Conservation (phyloP, 2,888 invertebrate genomes). For the Mesorhabditis sp. region DNA sequence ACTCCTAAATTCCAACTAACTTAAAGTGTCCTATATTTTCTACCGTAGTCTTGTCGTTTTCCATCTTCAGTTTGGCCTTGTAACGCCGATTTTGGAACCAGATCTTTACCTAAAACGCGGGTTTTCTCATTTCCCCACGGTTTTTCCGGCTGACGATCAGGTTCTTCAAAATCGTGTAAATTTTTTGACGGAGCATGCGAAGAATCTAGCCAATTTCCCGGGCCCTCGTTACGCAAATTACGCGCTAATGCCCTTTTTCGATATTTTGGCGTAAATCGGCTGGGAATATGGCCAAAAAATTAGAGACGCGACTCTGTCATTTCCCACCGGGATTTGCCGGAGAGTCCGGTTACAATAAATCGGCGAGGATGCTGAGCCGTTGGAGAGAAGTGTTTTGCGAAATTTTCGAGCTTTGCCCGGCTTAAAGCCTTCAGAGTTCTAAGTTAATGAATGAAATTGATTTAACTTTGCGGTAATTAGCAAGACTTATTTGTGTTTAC, state of each 20-base stretch:
- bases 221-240: not conserved
- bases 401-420: not conserved
- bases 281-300: too few relatives aligned
- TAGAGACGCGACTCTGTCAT: too few relatives aligned
- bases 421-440: too few relatives aligned
- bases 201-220: not conserved
- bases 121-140: not conserved
- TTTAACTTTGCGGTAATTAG: too few relatives aligned
- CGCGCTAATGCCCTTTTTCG: too few relatives aligned
- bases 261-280: too few relatives aligned
- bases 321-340: too few relatives aligned
- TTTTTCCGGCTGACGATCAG: not conserved
- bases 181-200: not conserved
- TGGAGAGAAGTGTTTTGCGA: conserved; percentile 3
- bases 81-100: conserved; percentile 2
- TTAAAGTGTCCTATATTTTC: not conserved
- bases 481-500: too few relatives aligned
- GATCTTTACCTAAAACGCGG: not conserved
- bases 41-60: not conserved
- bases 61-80: conserved; percentile 1
- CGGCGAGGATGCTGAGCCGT: not conserved
- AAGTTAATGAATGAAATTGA: too few relatives aligned
- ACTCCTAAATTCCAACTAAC: too few relatives aligned
- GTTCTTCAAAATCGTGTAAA: not conserved
- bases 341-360: not conserved